Evolutionary conservation across 2,113 vertebrate species (phyloP), one percentile per base, ranked within the genome.

Genomic region (Sterrhoptilus dennistouni): DNA sequence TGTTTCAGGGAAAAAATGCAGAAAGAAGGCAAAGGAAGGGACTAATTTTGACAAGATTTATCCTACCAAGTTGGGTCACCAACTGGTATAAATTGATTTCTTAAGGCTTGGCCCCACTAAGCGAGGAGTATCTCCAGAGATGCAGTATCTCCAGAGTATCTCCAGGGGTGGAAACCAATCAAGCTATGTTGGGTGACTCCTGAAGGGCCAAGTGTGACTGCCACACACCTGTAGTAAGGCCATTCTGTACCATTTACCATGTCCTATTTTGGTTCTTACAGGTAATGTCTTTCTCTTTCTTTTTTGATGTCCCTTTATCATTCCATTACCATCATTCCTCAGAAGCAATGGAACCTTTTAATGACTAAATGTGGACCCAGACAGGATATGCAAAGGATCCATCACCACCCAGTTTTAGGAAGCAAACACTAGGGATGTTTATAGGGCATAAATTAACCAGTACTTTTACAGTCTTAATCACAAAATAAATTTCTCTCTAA

Each of bases 151-250:
- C 53, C 71, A 70, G 31, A 57, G 14, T 52, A 60, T 29, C 10
- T 59, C 29, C 83, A 49, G 20, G 16, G 49, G 12, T 13, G 27
- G 27, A 87, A 70, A 18, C 18, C 33, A 54, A 13, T 24, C 1
- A 3, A 47, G 24, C 40, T 49, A 8, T 59, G 60, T 14, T 0
- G 0, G 14, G 12, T 33, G 14, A 47, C 28, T 44, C 6, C 35
- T 50, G 4, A 11, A 45, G 19, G 52, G 33, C 14, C 2, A 1
- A 42, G 4, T 49, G 33, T 21, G 28, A 61, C 8, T 1, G 2
- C 7, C 11, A 35, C 38, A 83, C 25, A 44, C 7, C 9, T 71
- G 19, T 33, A 63, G 9, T 45, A 71, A 54, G 45, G 8, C 15
- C 38, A 21, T 54, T 85, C 70, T n/a, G 14, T 56, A 50, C 11